phyloP scores from a whole-genome alignment of 2,888 invertebrate species.

The Gastracanthus pulcherrimus region DNA sequence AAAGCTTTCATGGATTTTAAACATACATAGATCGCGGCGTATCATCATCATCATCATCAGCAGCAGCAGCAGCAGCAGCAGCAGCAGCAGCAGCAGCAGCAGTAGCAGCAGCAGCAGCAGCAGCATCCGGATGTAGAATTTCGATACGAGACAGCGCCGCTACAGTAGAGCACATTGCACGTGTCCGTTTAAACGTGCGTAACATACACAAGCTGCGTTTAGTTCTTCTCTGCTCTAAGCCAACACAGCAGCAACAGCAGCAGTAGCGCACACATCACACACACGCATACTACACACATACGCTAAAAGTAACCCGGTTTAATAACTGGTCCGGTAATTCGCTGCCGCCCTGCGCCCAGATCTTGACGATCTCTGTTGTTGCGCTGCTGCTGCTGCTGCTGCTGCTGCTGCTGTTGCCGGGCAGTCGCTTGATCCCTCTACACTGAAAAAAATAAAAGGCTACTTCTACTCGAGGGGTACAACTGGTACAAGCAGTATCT shows the following conservation, averaged over 20 bases:
- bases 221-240: not conserved
- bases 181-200: not conserved
- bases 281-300: not conserved
- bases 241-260: no score
- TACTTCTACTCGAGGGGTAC: no score
- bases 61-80: not conserved
- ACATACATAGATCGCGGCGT: not conserved
- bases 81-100: not conserved
- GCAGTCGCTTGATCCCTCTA: no score
- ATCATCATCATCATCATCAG: no score
- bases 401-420: not conserved
- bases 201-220: not conserved
- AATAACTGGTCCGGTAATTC: not conserved
- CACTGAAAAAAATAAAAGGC: no score
- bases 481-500: no score
- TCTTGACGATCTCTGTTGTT: not conserved
- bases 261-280: no score
- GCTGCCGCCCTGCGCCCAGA: not conserved
- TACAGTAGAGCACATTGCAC: not conserved
- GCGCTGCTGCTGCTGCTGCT: not conserved
- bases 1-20: constrained; percentile 16
- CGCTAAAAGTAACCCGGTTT: not conserved
- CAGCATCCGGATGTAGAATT: not conserved
- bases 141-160: not conserved
- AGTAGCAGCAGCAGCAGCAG: not conserved